Base-by-base conservation (phyloP, 1,140 invertebrate genomes). In the Drosophila rhopaloa region DNA sequence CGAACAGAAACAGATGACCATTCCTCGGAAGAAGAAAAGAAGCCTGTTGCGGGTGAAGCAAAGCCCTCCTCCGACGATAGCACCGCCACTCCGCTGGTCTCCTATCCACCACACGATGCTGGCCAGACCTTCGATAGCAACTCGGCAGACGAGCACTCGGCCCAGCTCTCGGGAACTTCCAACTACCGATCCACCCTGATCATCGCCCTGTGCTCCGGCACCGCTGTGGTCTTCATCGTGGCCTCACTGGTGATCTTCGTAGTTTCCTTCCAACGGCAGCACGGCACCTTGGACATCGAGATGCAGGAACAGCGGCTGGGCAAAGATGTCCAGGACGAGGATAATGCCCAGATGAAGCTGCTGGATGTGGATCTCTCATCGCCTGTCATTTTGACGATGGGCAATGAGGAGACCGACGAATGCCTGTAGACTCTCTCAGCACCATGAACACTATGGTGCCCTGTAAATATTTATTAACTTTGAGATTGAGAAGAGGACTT, bases 251-350 rank as follows among this genome's bases (percentile, higher is more conserved):
- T 80, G 0, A 90, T 91, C 8, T 91, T 91, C 10, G 68, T 91
- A 16, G 68, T 91, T 6, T 91, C 91, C 0, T 91, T 91, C 62
- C 91, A 91, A 60, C 74, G 81, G 0, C 91, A 91, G 19, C 86
- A 78, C 35, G 91, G 91, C 9, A 91, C 91, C 6, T 54, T 91
- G 29, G 88, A 91, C 47, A 91, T 91, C 35, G 91, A 91, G 56
- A 91, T 91, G 91, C 91, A 91, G 55, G 91, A 91, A 51, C 81
- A 91, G 43, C 81, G 85, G 0, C 56, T 86, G 51, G 90, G 90
- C 24, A 91, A 91, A 67, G 91, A 91, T 29, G 58, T 80, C 53
- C 62, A 89, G 4, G 84, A 91, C 7, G 86, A 91, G 50, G 90
- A 91, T 46, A 86, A 91, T 66, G 90, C 72, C 7, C 83, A 91